A percentile compares a stretch with the other conserved stretches of the same genome.
Evolutionary conservation across 2,113 vertebrate genomes (phyloP).

Genomic region (Rallus limicola): DNA sequence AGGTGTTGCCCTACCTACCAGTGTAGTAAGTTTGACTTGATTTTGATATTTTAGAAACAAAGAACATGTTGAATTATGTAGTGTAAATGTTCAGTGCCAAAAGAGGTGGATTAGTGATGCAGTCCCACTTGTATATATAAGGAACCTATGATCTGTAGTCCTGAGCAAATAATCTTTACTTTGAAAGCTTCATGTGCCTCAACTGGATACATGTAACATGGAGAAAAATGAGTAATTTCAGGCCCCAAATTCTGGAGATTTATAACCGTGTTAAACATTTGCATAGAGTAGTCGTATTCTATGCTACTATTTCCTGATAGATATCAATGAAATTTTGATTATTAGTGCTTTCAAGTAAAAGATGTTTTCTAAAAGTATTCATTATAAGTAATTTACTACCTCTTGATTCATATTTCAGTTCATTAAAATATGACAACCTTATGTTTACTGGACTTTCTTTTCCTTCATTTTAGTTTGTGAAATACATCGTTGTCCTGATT

Average conservation of each 20-base stretch:
- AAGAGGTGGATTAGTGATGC: not conserved
- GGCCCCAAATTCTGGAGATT: not conserved
- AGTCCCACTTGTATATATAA: not conserved
- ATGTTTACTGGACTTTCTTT: not conserved
- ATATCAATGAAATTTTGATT: not conserved
- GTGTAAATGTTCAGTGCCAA: not conserved
- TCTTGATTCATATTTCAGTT: not conserved
- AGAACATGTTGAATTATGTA: not conserved
- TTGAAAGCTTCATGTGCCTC: not conserved
- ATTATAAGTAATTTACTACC: not conserved
- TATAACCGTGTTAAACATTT: not conserved
- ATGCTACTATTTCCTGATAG: not conserved
- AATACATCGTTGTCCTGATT: conserved; percentile 84
- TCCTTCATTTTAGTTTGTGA: conserved; percentile 83
- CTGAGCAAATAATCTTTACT: not conserved
- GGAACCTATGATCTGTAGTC: not conserved
- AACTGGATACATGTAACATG: not conserved
- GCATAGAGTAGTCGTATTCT: not conserved
- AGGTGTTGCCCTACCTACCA: conserved; percentile 91
- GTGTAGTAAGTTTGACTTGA: conserved; percentile 83
- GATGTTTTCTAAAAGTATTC: not conserved
- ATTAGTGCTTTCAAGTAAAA: not conserved
- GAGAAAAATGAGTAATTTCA: not conserved
- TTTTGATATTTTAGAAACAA: not conserved
- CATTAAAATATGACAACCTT: not conserved